Evolutionary conservation across 2,888 invertebrate genomes (phyloP).

Genomic region (Trissolcus japonicus): DNA sequence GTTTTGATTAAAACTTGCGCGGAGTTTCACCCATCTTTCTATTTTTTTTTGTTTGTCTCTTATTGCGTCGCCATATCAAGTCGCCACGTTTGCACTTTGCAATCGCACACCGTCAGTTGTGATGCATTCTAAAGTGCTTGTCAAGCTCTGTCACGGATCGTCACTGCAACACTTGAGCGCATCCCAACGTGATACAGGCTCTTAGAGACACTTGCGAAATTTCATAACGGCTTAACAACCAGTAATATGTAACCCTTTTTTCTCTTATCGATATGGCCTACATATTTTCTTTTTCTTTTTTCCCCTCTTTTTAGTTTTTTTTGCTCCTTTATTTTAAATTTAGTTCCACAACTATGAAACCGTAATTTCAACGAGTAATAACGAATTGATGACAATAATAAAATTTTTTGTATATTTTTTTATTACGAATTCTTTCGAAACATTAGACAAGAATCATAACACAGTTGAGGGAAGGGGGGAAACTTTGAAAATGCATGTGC

Average conservation of each 20-base stretch:
- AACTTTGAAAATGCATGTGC: too few relatives aligned
- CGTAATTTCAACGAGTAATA: too few relatives aligned
- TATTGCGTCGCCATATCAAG: constrained; percentile 50
- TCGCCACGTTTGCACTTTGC: constrained; percentile 53
- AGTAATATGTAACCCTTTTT: constrained; percentile 35
- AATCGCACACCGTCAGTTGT: constrained; percentile 21
- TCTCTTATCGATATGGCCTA: constrained; percentile 3
- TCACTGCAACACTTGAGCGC: constrained; percentile 37
- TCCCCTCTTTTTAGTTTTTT: too few relatives aligned
- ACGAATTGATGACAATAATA: too few relatives aligned
- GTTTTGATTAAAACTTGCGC: constrained; percentile 68
- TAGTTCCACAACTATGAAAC: too few relatives aligned
- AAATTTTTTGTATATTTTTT: too few relatives aligned
- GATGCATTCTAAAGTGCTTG: constrained; percentile 29
- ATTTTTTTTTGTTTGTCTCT: constrained; percentile 26
- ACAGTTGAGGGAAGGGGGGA: too few relatives aligned
- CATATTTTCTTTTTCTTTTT: not conserved
- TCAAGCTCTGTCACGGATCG: constrained; percentile 50
- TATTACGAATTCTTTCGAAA: too few relatives aligned
- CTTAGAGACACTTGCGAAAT: constrained; percentile 44
- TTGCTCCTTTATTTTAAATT: too few relatives aligned
- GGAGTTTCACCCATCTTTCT: constrained; percentile 31
- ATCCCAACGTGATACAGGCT: constrained; percentile 29
- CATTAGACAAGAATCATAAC: too few relatives aligned
- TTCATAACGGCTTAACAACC: constrained; percentile 30